phyloP scores from a whole-genome alignment of 2,113 vertebrate species.

The Chionis minor region DNA sequence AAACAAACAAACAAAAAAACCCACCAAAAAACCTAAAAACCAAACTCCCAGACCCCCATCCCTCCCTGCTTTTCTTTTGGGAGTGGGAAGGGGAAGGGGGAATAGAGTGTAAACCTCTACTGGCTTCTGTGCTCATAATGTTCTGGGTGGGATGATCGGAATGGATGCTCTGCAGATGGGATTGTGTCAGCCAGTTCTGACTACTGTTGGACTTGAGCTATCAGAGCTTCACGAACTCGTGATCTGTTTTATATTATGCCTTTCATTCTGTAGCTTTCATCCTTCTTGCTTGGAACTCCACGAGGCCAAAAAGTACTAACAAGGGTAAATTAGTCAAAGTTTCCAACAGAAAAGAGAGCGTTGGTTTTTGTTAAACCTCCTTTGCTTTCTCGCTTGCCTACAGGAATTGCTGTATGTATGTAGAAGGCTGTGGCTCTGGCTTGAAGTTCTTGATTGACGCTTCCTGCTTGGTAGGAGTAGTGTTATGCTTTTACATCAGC shows the following conservation, averaged over 20 bases:
- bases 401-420: not conserved
- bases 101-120: not conserved
- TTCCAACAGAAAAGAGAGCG: not conserved
- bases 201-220: not conserved
- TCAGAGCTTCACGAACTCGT: not conserved
- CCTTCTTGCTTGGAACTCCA: not conserved
- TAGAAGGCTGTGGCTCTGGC: conserved; percentile 2
- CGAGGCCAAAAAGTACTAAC: not conserved
- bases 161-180: not conserved
- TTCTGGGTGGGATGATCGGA: not conserved
- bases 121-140: not conserved
- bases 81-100: not conserved
- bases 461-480: conserved; percentile 37
- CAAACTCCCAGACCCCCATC: no score
- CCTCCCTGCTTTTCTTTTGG: not conserved
- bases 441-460: not conserved
- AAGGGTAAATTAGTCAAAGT: not conserved
- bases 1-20: no score
- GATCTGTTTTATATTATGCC: not conserved
- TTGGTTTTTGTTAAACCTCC: not conserved
- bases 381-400: not conserved
- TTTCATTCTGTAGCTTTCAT: not conserved
- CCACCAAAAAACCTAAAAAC: not conserved
- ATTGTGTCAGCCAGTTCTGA: not conserved
- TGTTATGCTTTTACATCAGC: conserved; percentile 60